Base-by-base conservation (phyloP, 37 sponge, comb jelly and placozoan genomes). In the Cliona cf. orientalis region DNA sequence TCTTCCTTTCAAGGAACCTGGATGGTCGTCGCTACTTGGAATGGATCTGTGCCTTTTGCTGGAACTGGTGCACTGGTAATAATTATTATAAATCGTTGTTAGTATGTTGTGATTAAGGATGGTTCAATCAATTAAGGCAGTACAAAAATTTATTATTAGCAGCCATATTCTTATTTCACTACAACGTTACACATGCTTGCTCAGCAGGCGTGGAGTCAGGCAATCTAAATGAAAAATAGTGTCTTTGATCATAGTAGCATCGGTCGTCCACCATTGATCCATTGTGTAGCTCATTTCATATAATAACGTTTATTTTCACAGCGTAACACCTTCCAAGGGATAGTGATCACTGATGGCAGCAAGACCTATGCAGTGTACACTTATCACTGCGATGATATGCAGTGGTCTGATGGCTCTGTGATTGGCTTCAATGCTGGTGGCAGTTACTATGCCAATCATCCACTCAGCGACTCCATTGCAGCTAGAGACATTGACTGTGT, bases 381-480 rank as follows among this genome's bases (percentile, higher is more conserved):
- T 22, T 80, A 80, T 46, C n/a, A 69, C 14, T 80, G 80, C 56
- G 80, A 36, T 4, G 7, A 2, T 34, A 45, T 80, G 0, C 25
- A 68, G 11, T 80, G 80, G 80, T 25, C 69, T 46, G 80, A 58
- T 29, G n/a, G 17, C 14, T 46, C 80, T 35, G 28, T 46, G 3
- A 42, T 80, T 49, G 80, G 80, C 5, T 80, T 49, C 56, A 80
- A 80, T 65, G 79, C 79, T 44, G 66, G 45, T 28, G 69, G 69
- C 35, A 57, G 43, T 22, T 45, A 45, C 55, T 80, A 42, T 41
- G 46, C 40, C 3, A 78, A 63, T 39, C 79, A 78, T 65, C 79
- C 79, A 29, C 32, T 65, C 21, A 42, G 49, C 26, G 66, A 40
- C 0, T 36, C 11, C 9, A 38, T 11, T 6, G 12, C 7, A 35